Base-by-base conservation (phyloP, 2,797 vertebrate species). In the Acipenser transmontanus region DNA sequence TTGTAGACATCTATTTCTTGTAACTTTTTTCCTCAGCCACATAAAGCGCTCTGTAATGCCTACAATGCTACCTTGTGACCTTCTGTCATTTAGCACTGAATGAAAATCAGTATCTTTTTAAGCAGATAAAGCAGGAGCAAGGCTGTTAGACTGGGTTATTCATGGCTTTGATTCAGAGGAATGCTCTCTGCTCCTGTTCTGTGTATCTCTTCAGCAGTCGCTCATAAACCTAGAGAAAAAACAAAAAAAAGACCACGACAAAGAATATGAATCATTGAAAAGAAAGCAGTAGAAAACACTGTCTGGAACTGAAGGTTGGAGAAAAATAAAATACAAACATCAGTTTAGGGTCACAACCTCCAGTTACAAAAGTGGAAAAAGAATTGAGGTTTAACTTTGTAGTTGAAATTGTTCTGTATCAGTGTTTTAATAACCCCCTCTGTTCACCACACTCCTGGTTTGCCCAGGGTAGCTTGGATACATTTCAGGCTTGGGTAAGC, bases 201-300 rank as follows among this genome's bases (percentile, higher is more conserved):
- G 77, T 73, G 0, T 86, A 93, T 80, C 91, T 86, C 69, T 80
- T 78, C 71, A 94, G 72, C 78, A 94, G 85, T 52, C 76, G 79
- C 13, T 17, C 9, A 64, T 92, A 93, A 12, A 93, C 66, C 93
- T 95, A 78, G 62, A 81, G 76, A 49, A 60, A 70, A 80, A 66
- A 76, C 68, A 67, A 66, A 75, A 69, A 9, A 71, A 64, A 63
- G 13, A 3, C 34, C 47, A 14, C 17, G 64, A 74, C 73, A 63
- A 34, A 34, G 34, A 34, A 34, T 34, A 34, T 34, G 34, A 34
- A 34, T 34, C 34, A 34, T 34, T 34, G 34, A 34, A 34, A 34
- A 34, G 34, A 34, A 34, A 34, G 34, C 34, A 34, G 34, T 34
- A 34, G 34, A 34, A 34, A 34, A 3, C 1, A 34, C 4, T 34